phyloP scores from a whole-genome alignment of 2,888 invertebrate species.

The Hirtodrosophila confusa region DNA sequence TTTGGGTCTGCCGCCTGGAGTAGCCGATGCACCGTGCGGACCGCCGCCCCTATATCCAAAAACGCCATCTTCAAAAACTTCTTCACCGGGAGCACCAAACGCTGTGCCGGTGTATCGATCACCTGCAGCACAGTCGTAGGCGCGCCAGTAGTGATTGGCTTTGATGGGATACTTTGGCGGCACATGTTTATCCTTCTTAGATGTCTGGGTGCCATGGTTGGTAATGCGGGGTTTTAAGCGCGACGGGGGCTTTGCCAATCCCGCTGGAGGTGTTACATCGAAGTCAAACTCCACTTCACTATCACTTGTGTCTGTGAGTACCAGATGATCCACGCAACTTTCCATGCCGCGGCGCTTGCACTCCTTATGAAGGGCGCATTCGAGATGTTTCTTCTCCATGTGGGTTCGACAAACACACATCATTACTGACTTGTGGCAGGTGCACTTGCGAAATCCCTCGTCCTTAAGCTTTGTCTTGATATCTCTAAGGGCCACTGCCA shows the following conservation, averaged over 20 bases:
- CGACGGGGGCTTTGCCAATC: conserved; percentile 85
- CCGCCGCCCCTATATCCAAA: conserved; percentile 54
- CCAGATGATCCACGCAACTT: conserved; percentile 64
- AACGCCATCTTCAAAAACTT: conserved; percentile 53
- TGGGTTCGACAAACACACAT: conserved; percentile 77
- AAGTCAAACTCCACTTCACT: conserved; percentile 88
- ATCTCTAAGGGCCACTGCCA: conserved; percentile 84
- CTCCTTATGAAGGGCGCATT: conserved; percentile 85
- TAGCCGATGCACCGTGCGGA: conserved; percentile 27
- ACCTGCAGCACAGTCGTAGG: conserved; percentile 71
- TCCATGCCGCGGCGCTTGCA: conserved; percentile 62
- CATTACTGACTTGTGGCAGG: conserved; percentile 85
- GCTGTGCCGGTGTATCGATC: conserved; percentile 55
- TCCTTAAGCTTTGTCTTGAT: conserved; percentile 86
- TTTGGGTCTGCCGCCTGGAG: conserved; percentile 6
- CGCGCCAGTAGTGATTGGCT: conserved; percentile 57
- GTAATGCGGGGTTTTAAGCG: conserved; percentile 84
- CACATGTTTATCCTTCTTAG: conserved; percentile 83
- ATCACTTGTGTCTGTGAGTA: conserved; percentile 81
- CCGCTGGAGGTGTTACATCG: conserved; percentile 89
- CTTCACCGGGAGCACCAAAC: conserved; percentile 40
- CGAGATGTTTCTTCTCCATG: conserved; percentile 84
- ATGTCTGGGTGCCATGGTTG: conserved; percentile 87
- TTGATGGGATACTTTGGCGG: conserved; percentile 54
- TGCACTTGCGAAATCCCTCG: conserved; percentile 86